Evolutionary conservation across 1,140 invertebrate species (phyloP), one percentile per base, ranked within the genome.

Genomic region (Bombus polaris): DNA sequence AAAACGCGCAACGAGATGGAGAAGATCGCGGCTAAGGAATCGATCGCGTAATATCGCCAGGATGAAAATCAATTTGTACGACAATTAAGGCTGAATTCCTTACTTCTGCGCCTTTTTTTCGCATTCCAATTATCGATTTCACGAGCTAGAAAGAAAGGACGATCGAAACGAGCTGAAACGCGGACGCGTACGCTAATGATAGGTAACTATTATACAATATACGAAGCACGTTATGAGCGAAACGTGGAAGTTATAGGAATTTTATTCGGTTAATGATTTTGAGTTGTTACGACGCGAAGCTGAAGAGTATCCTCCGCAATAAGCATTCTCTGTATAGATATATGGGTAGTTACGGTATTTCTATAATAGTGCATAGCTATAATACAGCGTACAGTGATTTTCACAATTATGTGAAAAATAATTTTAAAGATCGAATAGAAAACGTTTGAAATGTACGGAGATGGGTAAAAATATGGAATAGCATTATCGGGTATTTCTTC

Each of bases 21-120:
- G 22, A 35, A 81, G 85, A 78, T 80, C 75, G 86, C 78, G 68
- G 47, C 62, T 28, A 39, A 47, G 53, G 62, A 76, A 82, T 87
- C 88, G 77, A 85, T 77, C 35, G 28, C 62, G 86, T 87, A 75
- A 88, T 71, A 87, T 87, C 71, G 85, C 68, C 74, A 57, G 83
- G 0, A 22, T 22, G 18, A 84, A 87, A 87, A 86, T 81, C 47
- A 66, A 80, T 82, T 88, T 70, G 70, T 82, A 86, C 57, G 88
- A 88, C 72, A 73, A 86, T 89, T 84, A 57, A 66, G 74, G 53
- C 39, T 37, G 72, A 65, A 80, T 84, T 83, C 75, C 81, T 89
- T 88, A 53, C 88, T 82, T 59, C 12, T 57, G 0, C 15, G 22
- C 28, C 22, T n/a, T 70, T 62, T 35, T 68, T n/a, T 53, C 39